Evolutionary conservation across 1,140 invertebrate genomes (phyloP).

Genomic region (Zaprionus kolodkinae): DNA sequence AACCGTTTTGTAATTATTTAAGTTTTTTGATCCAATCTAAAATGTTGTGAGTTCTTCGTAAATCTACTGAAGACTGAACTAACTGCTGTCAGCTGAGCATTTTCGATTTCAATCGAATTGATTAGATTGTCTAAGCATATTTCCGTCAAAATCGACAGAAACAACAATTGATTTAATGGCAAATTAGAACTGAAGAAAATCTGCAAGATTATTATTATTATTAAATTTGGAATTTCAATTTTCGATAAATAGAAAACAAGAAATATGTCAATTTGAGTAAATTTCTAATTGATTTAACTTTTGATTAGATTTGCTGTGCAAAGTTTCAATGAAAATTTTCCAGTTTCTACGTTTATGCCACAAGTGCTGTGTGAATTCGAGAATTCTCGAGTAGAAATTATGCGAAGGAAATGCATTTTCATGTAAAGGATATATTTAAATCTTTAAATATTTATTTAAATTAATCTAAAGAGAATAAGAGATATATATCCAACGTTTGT

Average conservation of each 20-base stretch:
- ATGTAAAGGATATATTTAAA: too few species aligned
- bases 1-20: slow-evolving; percentile 16
- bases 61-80: slow-evolving; percentile 64
- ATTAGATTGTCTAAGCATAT: slow-evolving; percentile 89
- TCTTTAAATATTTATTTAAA: too few species aligned
- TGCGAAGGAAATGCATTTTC: too few species aligned
- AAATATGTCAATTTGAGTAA: not conserved
- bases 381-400: too few species aligned
- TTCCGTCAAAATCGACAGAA: slow-evolving; percentile 84
- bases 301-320: slow-evolving; percentile 1
- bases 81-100: slow-evolving; percentile 23
- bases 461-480: too few species aligned
- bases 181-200: not conserved
- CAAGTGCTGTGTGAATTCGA: too few species aligned
- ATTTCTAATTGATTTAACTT: not conserved
- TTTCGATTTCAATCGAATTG: slow-evolving; percentile 17
- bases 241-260: not conserved
- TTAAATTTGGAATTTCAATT: not conserved
- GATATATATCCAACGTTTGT: too few species aligned
- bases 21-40: slow-evolving; percentile 40
- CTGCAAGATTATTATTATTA: not conserved
- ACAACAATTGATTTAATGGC: not conserved
- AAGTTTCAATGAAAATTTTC: not conserved
- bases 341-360: too few species aligned
- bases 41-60: slow-evolving; percentile 55